Conservation (phyloP, 2,113 vertebrate species). For the Promerops cafer region DNA sequence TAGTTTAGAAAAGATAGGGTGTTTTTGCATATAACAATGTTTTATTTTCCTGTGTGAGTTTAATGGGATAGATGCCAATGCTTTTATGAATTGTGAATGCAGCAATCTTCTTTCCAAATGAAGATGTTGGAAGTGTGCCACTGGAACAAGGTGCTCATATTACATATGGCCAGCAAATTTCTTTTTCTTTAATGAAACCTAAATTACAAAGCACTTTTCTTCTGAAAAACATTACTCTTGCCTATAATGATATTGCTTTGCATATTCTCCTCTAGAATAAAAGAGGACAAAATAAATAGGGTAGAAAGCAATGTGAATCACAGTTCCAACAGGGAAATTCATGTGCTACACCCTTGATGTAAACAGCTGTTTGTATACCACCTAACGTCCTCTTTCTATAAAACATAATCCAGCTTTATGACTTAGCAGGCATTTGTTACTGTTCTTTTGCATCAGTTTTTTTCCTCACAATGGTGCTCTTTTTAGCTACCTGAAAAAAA, state of each 20-base stretch:
- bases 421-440: background rate
- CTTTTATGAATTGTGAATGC: slow-evolving; percentile 69
- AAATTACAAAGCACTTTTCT: slow-evolving; percentile 54
- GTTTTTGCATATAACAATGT: slow-evolving; percentile 27
- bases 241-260: background rate
- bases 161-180: slow-evolving; percentile 57
- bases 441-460: background rate
- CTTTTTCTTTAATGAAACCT: slow-evolving; percentile 60
- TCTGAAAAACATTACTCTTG: slow-evolving; percentile 29
- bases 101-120: slow-evolving; percentile 63
- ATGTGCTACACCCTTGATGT: background rate
- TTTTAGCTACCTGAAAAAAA: background rate
- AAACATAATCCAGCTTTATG: background rate
- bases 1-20: background rate
- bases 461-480: background rate
- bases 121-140: slow-evolving; percentile 64
- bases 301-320: background rate
- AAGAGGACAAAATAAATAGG: background rate
- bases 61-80: slow-evolving; percentile 56
- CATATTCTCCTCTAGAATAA: background rate
- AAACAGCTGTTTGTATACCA: background rate
- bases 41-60: slow-evolving; percentile 53
- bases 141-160: slow-evolving; percentile 44
- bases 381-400: background rate
- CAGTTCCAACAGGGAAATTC: background rate